Evolutionary conservation across 2,797 vertebrate genomes (phyloP), one percentile per base, ranked within the genome.

Genomic region (Setipinna tenuifilis): DNA sequence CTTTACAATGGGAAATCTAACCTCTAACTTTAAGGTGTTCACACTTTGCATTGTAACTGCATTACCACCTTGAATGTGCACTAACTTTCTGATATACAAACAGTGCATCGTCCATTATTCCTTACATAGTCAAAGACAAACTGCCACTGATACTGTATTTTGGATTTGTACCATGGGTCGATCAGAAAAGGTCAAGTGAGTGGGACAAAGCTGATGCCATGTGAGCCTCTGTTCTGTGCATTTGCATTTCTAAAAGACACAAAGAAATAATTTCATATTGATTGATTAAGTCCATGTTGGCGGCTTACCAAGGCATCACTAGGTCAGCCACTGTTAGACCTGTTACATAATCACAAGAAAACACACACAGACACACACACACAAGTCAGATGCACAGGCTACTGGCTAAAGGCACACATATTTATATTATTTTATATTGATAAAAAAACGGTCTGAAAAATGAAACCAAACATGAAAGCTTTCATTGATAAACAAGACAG

Each of bases 231-330:
- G 31, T 41, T 75, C 68, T 41, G 14, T 31, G 31, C 31, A 16
- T 35, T 41, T 31, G 62, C 68, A 35, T 75, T 75, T 75, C 85
- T 87, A 68, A 84, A 88, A 86, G 86, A 91, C 87, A 88, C 88
- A 87, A 88, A 86, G 87, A 87, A 87, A 89, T 89, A 86, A 89
- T 89, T 90, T 61, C 86, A 50, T 82, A 89, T 88, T 78, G 87
- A 88, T 87, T 86, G 75, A 83, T 88, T 87, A 87, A 88, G 83
- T 80, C 87, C 54, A 85, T 88, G 83, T 71, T 71, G 57, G 83
- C 89, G 86, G 92, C 96, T 88, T 91, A 97, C 96, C 96, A 97
- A n/a, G 96, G 96, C 96, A 96, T 96, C 90, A 96, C 95, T 35
- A 96, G 92, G 92, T 96, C 96, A 84, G 93, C 96, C 83, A 96